phyloP scores from a whole-genome alignment of 92 coral and sea anemone genomes.

The Hydrozoanthus gracilis region DNA sequence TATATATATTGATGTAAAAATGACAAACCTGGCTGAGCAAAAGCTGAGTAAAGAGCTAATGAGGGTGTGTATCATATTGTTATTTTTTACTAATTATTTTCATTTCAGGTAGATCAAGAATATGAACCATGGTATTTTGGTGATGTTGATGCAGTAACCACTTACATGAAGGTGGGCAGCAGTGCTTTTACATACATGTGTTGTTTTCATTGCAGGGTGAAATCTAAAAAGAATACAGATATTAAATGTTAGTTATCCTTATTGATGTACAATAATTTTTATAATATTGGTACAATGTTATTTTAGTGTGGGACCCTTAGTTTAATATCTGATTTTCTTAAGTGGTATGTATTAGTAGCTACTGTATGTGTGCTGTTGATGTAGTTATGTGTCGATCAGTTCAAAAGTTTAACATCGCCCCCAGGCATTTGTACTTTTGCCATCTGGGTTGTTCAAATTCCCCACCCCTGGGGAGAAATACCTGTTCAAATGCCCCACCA shows the following conservation, averaged over 20 bases:
- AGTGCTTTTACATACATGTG: background rate
- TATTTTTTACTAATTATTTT: background rate
- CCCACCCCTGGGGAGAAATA: conserved; percentile 17
- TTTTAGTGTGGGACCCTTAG: background rate
- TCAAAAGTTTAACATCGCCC: conserved; percentile 43
- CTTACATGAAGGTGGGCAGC: background rate
- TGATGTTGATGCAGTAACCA: background rate
- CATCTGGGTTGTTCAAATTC: conserved; percentile 15
- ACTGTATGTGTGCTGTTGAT: conserved; percentile 39
- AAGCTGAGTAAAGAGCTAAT: background rate
- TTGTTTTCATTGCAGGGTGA: background rate
- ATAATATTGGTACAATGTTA: background rate
- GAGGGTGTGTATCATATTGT: background rate
- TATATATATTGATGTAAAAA: background rate
- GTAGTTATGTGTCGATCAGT: conserved; percentile 50
- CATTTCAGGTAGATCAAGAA: background rate
- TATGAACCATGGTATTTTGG: background rate
- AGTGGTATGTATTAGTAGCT: background rate
- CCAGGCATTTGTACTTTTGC: background rate
- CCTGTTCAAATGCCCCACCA: conserved; percentile 7
- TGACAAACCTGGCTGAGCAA: background rate
- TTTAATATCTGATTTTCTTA: background rate
- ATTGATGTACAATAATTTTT: background rate
- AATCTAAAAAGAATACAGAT: background rate
- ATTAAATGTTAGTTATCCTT: background rate